Evolutionary conservation across 1,140 invertebrate genomes (phyloP).

Genomic region (Drosophila pseudoobscura): DNA sequence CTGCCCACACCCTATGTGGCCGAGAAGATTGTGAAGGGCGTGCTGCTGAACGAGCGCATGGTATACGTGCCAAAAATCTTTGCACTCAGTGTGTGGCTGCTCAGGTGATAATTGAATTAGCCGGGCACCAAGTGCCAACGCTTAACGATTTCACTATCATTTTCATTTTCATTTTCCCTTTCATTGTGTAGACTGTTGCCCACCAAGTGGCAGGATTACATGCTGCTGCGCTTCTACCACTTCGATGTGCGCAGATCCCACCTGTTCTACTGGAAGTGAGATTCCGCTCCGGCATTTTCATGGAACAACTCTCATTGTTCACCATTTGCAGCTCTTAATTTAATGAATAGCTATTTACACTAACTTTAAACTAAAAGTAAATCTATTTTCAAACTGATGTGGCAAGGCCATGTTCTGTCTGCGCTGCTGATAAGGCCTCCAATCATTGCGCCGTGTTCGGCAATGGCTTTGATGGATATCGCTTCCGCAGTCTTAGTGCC

Average conservation of each 20-base stretch:
- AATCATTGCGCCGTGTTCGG: background rate
- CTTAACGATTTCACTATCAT: background rate
- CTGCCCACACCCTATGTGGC: conserved; percentile 76
- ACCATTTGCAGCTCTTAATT: conserved; percentile 47
- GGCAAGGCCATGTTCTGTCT: too few species aligned
- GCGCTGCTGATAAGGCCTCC: too few species aligned
- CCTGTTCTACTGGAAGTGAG: conserved; percentile 76
- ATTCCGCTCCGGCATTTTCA: conserved; percentile 19
- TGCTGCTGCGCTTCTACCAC: conserved; percentile 72
- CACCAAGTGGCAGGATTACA: conserved; percentile 81
- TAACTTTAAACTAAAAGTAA: conserved; percentile 52
- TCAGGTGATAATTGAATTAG: conserved; percentile 60
- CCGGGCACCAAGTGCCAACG: background rate
- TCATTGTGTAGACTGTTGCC: conserved; percentile 62
- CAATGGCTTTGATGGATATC: too few species aligned
- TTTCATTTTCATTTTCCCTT: background rate
- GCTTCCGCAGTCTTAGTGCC: background rate
- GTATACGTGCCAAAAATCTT: conserved; percentile 82
- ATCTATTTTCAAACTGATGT: conserved; percentile 13
- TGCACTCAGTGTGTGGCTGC: conserved; percentile 77
- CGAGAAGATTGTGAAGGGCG: conserved; percentile 74
- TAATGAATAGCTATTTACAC: conserved; percentile 51
- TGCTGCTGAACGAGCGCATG: conserved; percentile 75
- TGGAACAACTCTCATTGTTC: conserved; percentile 23
- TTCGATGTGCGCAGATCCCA: conserved; percentile 76